A percentile compares a stretch with the other conserved stretches of the same genome.
phyloP scores from a whole-genome alignment of 2,888 invertebrate species.

The Sinohyriopsis cumingii region DNA sequence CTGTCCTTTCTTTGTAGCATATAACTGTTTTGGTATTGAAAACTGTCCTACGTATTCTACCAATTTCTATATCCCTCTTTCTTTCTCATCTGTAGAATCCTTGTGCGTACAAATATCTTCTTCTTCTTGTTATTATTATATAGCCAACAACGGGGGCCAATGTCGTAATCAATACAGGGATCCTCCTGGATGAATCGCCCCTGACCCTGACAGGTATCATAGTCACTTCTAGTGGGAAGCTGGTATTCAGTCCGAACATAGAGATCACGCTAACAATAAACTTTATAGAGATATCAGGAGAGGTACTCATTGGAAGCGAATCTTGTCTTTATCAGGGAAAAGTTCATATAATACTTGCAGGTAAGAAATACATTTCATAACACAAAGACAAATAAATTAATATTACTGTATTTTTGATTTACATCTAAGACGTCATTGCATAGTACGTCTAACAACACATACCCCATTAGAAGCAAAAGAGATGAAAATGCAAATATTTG shows the following conservation, averaged over 20 bases:
- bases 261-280: slow-evolving; percentile 14
- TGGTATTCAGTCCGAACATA: slow-evolving; percentile 30
- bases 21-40: no score
- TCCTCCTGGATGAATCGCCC: slow-evolving; percentile 17
- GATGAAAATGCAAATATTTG: no score
- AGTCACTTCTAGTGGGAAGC: slow-evolving; percentile 15
- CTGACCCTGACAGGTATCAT: slow-evolving; percentile 18
- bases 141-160: slow-evolving; percentile 1
- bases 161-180: slow-evolving; percentile 4
- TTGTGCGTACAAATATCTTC: no score
- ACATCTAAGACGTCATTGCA: not conserved
- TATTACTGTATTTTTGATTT: not conserved
- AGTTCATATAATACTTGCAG: not conserved
- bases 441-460: no score
- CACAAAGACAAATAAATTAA: no score
- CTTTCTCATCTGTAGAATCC: no score
- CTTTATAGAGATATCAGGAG: slow-evolving; percentile 1
- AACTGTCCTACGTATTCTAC: no score
- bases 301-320: not conserved
- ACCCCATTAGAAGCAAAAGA: no score
- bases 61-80: no score
- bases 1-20: no score
- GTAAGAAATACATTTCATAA: not conserved
- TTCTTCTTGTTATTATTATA: not conserved
- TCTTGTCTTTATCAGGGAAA: not conserved